Percentiles rank a stretch among this genome's conserved stretches.
These are phyloP conservation scores for Synergus laeviventris DNA, from an alignment of 2,888 invertebrate genomes.

Conservation along the genomic window DNA sequence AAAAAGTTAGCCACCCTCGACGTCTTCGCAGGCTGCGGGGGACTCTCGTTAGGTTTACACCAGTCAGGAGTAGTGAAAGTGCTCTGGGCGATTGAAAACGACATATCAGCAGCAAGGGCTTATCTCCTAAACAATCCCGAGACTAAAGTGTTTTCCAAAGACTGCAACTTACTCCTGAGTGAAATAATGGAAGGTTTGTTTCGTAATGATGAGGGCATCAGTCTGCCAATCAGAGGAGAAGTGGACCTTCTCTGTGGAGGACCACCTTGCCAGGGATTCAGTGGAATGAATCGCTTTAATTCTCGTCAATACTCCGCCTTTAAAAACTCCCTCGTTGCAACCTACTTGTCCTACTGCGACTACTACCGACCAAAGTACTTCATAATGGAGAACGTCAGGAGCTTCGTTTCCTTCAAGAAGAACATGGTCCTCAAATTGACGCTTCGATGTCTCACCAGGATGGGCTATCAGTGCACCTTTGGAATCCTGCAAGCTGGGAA, in stretches of 20 bases:
- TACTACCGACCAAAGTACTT: slow-evolving; percentile 90
- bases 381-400: slow-evolving; percentile 90
- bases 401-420: slow-evolving; percentile 89
- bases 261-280: slow-evolving; percentile 93
- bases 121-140: slow-evolving; percentile 86
- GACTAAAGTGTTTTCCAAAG: slow-evolving; percentile 87
- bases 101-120: slow-evolving; percentile 87
- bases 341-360: slow-evolving; percentile 90
- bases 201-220: slow-evolving; percentile 76
- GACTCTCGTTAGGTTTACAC: slow-evolving; percentile 85
- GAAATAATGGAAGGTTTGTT: slow-evolving; percentile 12
- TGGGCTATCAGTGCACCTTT: slow-evolving; percentile 93
- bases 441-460: slow-evolving; percentile 84
- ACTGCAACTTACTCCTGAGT: slow-evolving; percentile 80
- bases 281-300: slow-evolving; percentile 93
- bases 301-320: slow-evolving; percentile 89
- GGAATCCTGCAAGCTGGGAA: slow-evolving; percentile 92
- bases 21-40: slow-evolving; percentile 91
- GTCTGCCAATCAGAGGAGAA: slow-evolving; percentile 85
- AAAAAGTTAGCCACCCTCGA: slow-evolving; percentile 83
- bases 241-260: slow-evolving; percentile 91
- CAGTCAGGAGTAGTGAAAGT: slow-evolving; percentile 84
- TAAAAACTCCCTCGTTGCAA: slow-evolving; percentile 90
- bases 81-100: slow-evolving; percentile 89
- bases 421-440: slow-evolving; percentile 89